Evolutionary conservation across 2,797 vertebrate genomes (phyloP), one percentile per base, ranked within the genome.

Genomic region (Erethizon dorsatum): DNA sequence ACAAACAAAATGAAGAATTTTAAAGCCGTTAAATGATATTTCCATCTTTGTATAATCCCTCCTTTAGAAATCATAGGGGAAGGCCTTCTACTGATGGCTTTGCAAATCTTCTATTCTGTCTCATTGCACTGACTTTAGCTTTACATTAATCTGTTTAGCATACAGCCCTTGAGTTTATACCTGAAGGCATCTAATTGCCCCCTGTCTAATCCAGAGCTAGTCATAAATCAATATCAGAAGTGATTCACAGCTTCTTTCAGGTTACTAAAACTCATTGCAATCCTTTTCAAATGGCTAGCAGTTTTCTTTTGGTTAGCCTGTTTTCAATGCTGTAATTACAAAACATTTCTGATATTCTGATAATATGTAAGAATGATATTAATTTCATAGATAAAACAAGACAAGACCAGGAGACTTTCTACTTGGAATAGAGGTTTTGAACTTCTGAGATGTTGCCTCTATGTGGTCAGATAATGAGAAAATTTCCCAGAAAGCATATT

Each of bases 121-220:
- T 96, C 73, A 88, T 95, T 96, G 89, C 91, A 82, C 13, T 91
- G 88, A 82, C 69, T 94, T 92, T 56, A 84, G 67, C 83, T 93
- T 90, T 97, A 75, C 96, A 95, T 67, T 90, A 85, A 94, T 95
- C 57, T 90, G 88, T n/a, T 96, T 92, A 95, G 90, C 88, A 86
- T 91, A 94, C 18, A 80, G 63, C 18, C 88, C 33, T 80, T 75
- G 67, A 59, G 56, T 93, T 91, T 79, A 37, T 61, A 94, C 69
- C 91, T 92, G 45, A 82, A 90, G 94, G 73, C 63, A 71, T 88
- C 90, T 93, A 90, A 89, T 75, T 88, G 69, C 65, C 84, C 41
- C 80, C 45, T 84, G 83, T 84, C 82, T 92, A 67, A 88, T 71
- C 85, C 50, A 90, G 79, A 90, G 83, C 20, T 22, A 84, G 61